These are phyloP conservation scores for Eurytoma adleriae DNA, from an alignment of 2,888 invertebrate genomes.

Conservation along the genomic window DNA sequence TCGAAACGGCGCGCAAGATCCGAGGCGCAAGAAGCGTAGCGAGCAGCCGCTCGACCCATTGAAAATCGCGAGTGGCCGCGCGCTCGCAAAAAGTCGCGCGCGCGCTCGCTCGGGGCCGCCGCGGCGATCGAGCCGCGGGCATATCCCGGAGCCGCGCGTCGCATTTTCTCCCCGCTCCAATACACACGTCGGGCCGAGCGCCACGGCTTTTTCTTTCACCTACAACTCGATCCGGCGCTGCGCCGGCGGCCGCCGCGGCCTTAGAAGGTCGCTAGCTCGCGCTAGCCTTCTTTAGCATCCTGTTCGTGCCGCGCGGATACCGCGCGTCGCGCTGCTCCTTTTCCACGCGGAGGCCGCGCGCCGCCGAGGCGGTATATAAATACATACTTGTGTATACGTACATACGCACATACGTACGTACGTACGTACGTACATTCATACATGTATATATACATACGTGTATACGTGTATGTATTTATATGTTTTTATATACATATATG, in stretches of 20 bases:
- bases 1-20: too few species aligned
- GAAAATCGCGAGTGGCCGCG: neutral
- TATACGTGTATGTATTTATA: too few species aligned
- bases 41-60: neutral
- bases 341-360: constrained; percentile 46
- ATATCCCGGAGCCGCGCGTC: neutral
- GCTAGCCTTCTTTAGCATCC: constrained; percentile 73
- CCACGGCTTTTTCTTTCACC: constrained; percentile 48
- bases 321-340: constrained; percentile 13
- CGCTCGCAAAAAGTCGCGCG: neutral
- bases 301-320: constrained; percentile 46
- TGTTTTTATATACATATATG: too few species aligned
- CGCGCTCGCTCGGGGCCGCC: too few species aligned
- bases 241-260: constrained; percentile 64
- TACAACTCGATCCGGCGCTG: constrained; percentile 44
- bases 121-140: neutral
- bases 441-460: too few species aligned
- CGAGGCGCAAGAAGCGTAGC: too few species aligned
- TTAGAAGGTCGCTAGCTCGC: constrained; percentile 72
- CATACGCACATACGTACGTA: too few species aligned
- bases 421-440: too few species aligned
- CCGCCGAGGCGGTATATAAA: too few species aligned
- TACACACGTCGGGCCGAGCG: neutral
- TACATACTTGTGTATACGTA: too few species aligned
- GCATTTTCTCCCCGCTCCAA: neutral